phyloP scores from a whole-genome alignment of 2,797 vertebrate genomes.

The Coregonus sp. region DNA sequence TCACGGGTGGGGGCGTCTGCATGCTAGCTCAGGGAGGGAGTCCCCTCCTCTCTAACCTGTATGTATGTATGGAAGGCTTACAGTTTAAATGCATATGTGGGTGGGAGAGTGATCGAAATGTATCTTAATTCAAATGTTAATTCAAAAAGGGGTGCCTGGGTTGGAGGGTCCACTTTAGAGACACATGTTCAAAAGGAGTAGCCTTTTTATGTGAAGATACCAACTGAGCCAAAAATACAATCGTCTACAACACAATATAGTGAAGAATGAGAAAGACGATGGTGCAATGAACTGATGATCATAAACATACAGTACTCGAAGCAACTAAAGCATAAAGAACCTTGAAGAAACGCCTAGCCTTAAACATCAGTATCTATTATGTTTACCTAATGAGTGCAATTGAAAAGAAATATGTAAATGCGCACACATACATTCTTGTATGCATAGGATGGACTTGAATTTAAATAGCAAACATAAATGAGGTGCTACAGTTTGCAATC shows the following conservation, averaged over 20 bases:
- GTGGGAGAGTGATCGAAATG: constrained; percentile 46
- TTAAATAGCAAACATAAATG: constrained; percentile 87
- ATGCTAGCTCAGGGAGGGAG: constrained; percentile 89
- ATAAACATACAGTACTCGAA: constrained; percentile 69
- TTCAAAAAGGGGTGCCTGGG: neutral
- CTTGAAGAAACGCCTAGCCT: constrained; percentile 90
- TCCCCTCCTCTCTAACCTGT: constrained; percentile 66
- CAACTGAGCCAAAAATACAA: constrained; percentile 89
- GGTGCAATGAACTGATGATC: constrained; percentile 49
- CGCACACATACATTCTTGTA: constrained; percentile 72
- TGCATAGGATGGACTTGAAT: constrained; percentile 86
- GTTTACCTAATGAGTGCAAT: constrained; percentile 95
- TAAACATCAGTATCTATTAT: constrained; percentile 93
- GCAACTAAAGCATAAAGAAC: constrained; percentile 63
- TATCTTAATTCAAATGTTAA: constrained; percentile 34
- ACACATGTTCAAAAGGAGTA: constrained; percentile 65
- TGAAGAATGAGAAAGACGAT: constrained; percentile 40
- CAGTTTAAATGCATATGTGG: too few species aligned
- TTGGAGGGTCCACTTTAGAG: constrained; percentile 43
- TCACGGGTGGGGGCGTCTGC: constrained; percentile 77
- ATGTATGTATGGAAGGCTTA: constrained; percentile 60
- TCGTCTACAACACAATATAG: constrained; percentile 46
- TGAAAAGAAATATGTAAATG: constrained; percentile 70
- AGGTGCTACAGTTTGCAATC: constrained; percentile 86
- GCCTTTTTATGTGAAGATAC: constrained; percentile 86